Base-by-base conservation (phyloP, 2,888 invertebrate species). In the Acholoe squamosa region DNA sequence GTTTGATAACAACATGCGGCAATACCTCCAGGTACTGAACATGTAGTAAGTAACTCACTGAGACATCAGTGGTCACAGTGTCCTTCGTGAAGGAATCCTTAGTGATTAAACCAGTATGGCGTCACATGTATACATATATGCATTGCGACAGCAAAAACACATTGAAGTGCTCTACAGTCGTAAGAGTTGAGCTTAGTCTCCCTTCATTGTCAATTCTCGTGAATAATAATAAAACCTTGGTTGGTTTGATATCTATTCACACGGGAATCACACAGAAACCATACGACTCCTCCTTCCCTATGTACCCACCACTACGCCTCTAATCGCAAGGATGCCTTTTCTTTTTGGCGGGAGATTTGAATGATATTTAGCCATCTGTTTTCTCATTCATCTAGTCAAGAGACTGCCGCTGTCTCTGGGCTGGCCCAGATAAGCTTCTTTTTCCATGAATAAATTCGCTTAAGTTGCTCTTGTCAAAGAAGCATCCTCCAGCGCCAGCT, bases 391-490 rank as follows among this genome's bases (percentile, higher is more conserved):
- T 33, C 84, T 0, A 34, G 10, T 84, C 84, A 43, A 0, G 28
- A 19, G 84, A 43, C 51, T 84, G 34, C 84, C 34, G 7, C 0
- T 51, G 84, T 34, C 84, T 43, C 31, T 1, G 19, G 12, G 84
- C 34, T 12, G 12, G n/a, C 43, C 25, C 34, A 22, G 84, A 84
- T 84, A 84, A 84, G 43, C 19, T 28, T 25, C 34, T 80, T 84
- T 84, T 84, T 84, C 43, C 84, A 84, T 84, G 84, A 84, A 84
- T 84, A 84, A 84, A 84, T 84, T 84, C 84, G 25, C 77, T 28
- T 28, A 84, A 84, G 51, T 84, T 25, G 43, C 12, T 22, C 84
- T 28, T 84, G 84, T 84, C 84, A 84, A 84, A 84, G 84, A 22
- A 14, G 22, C n/a, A 0, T 84, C 84, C 43, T 22, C 84, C n/a